Evolutionary conservation across 1,140 invertebrate genomes (phyloP), one percentile per base, ranked within the genome.

Genomic region (Calephelis virginiensis): DNA sequence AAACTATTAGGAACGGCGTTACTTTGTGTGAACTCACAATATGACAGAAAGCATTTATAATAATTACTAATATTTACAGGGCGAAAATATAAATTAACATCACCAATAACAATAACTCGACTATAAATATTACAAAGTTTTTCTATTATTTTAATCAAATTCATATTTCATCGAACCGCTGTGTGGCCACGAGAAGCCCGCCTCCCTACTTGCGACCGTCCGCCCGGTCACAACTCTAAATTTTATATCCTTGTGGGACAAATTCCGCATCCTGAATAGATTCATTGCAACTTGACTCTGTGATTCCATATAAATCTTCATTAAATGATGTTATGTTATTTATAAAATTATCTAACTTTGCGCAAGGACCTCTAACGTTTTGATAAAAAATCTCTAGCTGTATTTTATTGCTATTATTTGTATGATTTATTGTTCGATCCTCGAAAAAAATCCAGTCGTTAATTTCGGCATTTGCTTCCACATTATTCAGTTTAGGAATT

Each of bases 1-100:
- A n/a, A 4, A 6, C 48, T n/a, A 13, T 49, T 40, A 40, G 4
- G 5, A 5, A 40, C 7, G 4, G 4, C 7, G 38, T 49, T 49
- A 1, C n/a, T 49, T n/a, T 49, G 48, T n/a, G 48, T 49, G 3
- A 49, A 49, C 10, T 6, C 48, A 49, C 48, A 49, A 11, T 49
- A 49, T 47, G 47, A 14, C 6, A 60, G 38, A 59, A 46, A 38
- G 37, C 37, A 38, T 60, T 60, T 17, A 60, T 60, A 38, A 60
- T 60, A 60, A 5, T 38, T 60, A 4, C 8, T 10, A 3, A 40
- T 38, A 14, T 6, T 40, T 60, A 38, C 28, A 3, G 17, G n/a
- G 11, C 48, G 13, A 49, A n/a, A 49, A 49, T 13, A 49, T 13
- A 49, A 49, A 49, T 14, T 49, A 49, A 49, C n/a, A 49, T 49